These are phyloP conservation scores for Criorhina ranunculi DNA, from an alignment of 2,888 invertebrate genomes.

Conservation along the genomic window DNA sequence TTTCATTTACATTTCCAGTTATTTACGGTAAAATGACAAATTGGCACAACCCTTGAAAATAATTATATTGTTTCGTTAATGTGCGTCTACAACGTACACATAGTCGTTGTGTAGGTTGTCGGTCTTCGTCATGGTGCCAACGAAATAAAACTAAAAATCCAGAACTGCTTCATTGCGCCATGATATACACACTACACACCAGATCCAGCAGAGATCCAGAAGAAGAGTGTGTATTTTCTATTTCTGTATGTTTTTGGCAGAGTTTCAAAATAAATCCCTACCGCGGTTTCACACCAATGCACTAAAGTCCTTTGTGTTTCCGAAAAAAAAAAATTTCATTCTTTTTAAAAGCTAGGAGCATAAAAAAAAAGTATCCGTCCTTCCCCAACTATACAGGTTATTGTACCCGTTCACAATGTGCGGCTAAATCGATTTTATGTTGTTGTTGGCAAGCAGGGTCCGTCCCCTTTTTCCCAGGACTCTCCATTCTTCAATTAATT, in stretches of 20 bases:
- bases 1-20: slow-evolving; percentile 64
- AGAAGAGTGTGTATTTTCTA: slow-evolving; percentile 49
- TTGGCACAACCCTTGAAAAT: slow-evolving; percentile 72
- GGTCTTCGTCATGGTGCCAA: slow-evolving; percentile 20
- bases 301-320: slow-evolving; percentile 59
- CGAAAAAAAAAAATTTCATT: slow-evolving; percentile 41
- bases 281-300: slow-evolving; percentile 66
- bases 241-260: slow-evolving; percentile 71
- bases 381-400: slow-evolving; percentile 38
- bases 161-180: slow-evolving; percentile 4
- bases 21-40: slow-evolving; percentile 73
- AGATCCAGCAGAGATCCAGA: background rate
- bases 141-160: background rate
- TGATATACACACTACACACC: background rate
- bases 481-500: slow-evolving; percentile 49
- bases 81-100: slow-evolving; percentile 16
- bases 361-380: slow-evolving; percentile 14
- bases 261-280: slow-evolving; percentile 72
- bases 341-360: background rate
- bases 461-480: slow-evolving; percentile 26
- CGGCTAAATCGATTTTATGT: slow-evolving; percentile 59
- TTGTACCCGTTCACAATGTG: slow-evolving; percentile 40
- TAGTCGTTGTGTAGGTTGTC: slow-evolving; percentile 5
- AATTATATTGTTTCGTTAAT: slow-evolving; percentile 74
- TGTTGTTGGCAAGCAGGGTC: slow-evolving; percentile 30